A percentile compares a stretch with the other conserved stretches of the same genome.
These are phyloP conservation scores for Ceraclea dissimilis DNA, from an alignment of 2,888 invertebrate genomes.

Conservation along the genomic window DNA sequence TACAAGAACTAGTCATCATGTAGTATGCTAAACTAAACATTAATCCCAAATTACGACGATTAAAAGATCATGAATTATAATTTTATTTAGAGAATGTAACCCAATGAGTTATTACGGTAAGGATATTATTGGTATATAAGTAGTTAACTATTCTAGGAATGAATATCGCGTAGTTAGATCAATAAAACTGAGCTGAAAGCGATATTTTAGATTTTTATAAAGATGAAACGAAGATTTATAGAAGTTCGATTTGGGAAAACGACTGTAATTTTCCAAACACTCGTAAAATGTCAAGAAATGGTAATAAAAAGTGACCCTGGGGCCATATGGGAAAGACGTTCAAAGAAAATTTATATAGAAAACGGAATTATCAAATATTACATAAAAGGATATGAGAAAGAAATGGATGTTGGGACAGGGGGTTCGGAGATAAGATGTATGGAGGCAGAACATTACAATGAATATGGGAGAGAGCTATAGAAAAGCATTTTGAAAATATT, in stretches of 20 bases:
- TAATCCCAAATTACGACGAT: background rate
- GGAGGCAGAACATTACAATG: background rate
- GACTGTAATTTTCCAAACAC: conserved; percentile 4
- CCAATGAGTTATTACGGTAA: too few species aligned
- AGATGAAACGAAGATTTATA: conserved; percentile 5
- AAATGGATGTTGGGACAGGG: too few species aligned
- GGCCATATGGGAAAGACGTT: conserved; percentile 9
- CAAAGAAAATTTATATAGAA: conserved; percentile 10
- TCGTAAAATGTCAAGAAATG: conserved; percentile 11
- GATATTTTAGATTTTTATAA: conserved; percentile 3
- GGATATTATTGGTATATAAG: too few species aligned
- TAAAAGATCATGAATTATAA: background rate
- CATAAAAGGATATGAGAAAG: background rate
- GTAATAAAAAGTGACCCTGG: conserved; percentile 10
- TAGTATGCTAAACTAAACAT: too few species aligned
- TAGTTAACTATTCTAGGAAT: too few species aligned
- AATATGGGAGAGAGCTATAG: too few species aligned
- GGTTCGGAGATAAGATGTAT: background rate
- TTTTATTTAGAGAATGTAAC: too few species aligned
- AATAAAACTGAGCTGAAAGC: background rate
- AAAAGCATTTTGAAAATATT: too few species aligned
- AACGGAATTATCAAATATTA: conserved; percentile 10
- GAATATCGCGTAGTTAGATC: too few species aligned
- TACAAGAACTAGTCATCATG: too few species aligned
- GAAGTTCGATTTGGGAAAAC: conserved; percentile 1